Evolutionary conservation across 2,113 vertebrate species (phyloP).

Genomic region (Excalfactoria chinensis): DNA sequence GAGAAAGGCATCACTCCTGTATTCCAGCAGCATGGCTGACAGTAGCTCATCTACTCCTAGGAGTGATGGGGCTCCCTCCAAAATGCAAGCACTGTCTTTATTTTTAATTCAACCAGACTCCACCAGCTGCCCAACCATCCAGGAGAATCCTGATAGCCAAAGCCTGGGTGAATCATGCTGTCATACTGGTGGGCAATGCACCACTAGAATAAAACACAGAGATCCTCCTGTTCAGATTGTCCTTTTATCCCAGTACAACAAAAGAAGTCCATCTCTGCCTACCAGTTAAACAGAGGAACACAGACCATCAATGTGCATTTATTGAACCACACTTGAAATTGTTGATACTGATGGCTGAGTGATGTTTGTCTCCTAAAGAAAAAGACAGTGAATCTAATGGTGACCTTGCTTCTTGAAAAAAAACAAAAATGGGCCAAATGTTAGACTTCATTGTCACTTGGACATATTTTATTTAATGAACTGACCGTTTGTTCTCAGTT

Average conservation of each 20-base stretch:
- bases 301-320: background rate
- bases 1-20: background rate
- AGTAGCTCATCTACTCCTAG: background rate
- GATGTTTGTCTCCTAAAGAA: background rate
- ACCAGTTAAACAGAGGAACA: background rate
- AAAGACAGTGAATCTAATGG: background rate
- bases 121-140: background rate
- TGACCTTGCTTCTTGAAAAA: background rate
- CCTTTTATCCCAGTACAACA: background rate
- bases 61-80: background rate
- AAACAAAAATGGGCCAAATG: background rate
- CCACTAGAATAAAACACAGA: background rate
- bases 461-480: background rate
- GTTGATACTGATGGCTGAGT: background rate
- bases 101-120: background rate
- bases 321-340: background rate
- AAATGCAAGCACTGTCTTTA: background rate
- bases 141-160: background rate
- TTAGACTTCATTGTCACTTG: fast-evolving
- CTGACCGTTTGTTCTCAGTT: fast-evolving
- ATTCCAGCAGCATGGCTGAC: background rate
- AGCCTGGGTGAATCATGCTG: background rate
- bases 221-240: background rate
- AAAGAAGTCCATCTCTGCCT: background rate
- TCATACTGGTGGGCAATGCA: background rate